Base-by-base conservation (phyloP, 2,113 vertebrate genomes). In the Bufo bufo region DNA sequence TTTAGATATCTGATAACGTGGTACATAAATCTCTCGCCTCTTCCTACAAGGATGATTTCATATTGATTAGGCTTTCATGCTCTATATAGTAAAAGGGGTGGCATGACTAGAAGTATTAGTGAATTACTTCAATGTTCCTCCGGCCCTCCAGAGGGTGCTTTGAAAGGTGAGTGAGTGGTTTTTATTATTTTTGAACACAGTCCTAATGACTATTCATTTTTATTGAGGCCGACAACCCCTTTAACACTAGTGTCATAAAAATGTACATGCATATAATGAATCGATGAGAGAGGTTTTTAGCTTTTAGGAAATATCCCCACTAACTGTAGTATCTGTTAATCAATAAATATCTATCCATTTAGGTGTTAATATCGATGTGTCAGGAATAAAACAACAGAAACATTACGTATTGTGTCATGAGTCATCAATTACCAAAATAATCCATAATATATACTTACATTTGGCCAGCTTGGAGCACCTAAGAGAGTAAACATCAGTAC, bases 61-160 rank as follows among this genome's bases (percentile, higher is more conserved):
- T 33, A 61, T 80, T 80, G 20, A 80, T 61, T 43, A 23, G 54
- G 43, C 54, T n/a, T 79, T 54, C 33, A 61, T 82, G 79, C 17
- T 63, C 58, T 13, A 82, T 20, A 49, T 54, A 56, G 11, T 52
- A 12, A 49, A 20, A 6, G 10, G n/a, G 17, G 80, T 8, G 11
- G 45, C 43, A 59, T 7, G 5, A 43, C n/a, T 23, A 58, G 17
- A 79, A 16, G 33, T 33, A 33, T 33, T 33, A 33, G 33, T 33
- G 0, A 0, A 33, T 33, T 33, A 33, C 33, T 33, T 33, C 33
- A 33, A 33, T 33, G 33, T 33, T 33, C 33, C 33, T 33, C 33
- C 33, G 33, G 33, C 33, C 33, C 33, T 33, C 33, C 33, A 33
- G 33, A 33, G 33, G 33, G 33, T 33, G 33, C 33, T 33, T 33